Evolutionary conservation across 2,888 invertebrate species (phyloP), one percentile per base, ranked within the genome.

Genomic region (Yponomeuta evonymella): DNA sequence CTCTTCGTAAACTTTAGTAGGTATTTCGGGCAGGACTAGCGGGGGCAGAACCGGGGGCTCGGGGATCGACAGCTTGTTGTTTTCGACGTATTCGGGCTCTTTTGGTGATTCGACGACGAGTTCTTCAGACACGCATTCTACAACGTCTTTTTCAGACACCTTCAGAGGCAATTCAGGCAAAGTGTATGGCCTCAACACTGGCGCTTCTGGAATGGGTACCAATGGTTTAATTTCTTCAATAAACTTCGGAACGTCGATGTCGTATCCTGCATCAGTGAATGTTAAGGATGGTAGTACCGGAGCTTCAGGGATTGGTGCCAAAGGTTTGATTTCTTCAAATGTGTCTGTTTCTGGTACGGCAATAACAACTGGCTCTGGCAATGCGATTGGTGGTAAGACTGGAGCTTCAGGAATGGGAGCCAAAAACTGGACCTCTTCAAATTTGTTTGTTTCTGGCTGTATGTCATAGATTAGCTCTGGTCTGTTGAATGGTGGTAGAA

Each of bases 401-500:
- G 64, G 64, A 15, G 64, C 70, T 70, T 64, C 51, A 70, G 70
- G 70, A 64, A 63, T 62, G n/a, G 29, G 1, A 9, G 33, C 66
- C 0, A 30, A 23, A 36, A 36, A 15, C 36, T 66, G 5, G n/a
- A 15, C 36, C 15, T 58, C 15, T 15, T 58, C 51, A 58, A 12
- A 58, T 15, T 58, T 58, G 51, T 4, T 15, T 58, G 51, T 2
- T 15, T 12, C 51, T 58, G 51, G 51, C 51, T 51, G 11, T 29
- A 64, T n/a, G 2, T 64, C 9, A n/a, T 29, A 64, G 64, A 29
- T 29, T 64, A n/a, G 23, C 64, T 23, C 23, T 11, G 68, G 30
- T 15, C 72, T 64, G 1, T 67, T 68, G 23, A 73, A 70, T 23
- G 72, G 70, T 23, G 74, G 73, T 51, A 76, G 33, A 9, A 33